Conservation (phyloP, 1,140 invertebrate genomes). For the Tribolium castaneum region DNA sequence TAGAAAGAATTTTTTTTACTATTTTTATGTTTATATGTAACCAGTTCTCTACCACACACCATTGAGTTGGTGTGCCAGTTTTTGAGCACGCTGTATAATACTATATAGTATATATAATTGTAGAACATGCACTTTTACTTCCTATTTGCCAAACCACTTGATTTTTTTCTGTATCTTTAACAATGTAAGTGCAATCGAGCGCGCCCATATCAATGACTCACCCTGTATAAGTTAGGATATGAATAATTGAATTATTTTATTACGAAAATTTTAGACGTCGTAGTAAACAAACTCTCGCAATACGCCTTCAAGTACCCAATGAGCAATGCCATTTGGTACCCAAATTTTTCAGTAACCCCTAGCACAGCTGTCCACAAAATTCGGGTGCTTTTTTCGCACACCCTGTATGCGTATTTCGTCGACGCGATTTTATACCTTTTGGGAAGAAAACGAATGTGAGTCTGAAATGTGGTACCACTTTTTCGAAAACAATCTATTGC, state of each 20-base stretch:
- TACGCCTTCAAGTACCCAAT: conserved; percentile 60
- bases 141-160: too few relatives aligned
- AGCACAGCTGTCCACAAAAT: conserved; percentile 64
- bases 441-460: conserved; percentile 72
- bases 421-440: conserved; percentile 67
- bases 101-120: too few relatives aligned
- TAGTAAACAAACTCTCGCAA: conserved; percentile 58
- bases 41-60: too few relatives aligned
- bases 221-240: too few relatives aligned
- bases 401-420: conserved; percentile 69
- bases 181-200: too few relatives aligned
- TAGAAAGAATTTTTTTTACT: too few relatives aligned
- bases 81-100: too few relatives aligned
- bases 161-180: too few relatives aligned
- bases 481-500: conserved; percentile 47
- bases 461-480: conserved; percentile 17
- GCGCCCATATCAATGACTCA: too few relatives aligned
- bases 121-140: too few relatives aligned
- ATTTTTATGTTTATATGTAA: too few relatives aligned
- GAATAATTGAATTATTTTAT: conserved; percentile 51
- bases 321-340: conserved; percentile 67
- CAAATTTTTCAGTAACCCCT: conserved; percentile 67
- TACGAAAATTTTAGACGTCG: conserved; percentile 54
- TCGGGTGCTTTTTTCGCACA: conserved; percentile 67
- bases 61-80: too few relatives aligned